Evolutionary conservation across 1,140 invertebrate genomes (phyloP).

Genomic region (Thaumatotibia leucotreta): DNA sequence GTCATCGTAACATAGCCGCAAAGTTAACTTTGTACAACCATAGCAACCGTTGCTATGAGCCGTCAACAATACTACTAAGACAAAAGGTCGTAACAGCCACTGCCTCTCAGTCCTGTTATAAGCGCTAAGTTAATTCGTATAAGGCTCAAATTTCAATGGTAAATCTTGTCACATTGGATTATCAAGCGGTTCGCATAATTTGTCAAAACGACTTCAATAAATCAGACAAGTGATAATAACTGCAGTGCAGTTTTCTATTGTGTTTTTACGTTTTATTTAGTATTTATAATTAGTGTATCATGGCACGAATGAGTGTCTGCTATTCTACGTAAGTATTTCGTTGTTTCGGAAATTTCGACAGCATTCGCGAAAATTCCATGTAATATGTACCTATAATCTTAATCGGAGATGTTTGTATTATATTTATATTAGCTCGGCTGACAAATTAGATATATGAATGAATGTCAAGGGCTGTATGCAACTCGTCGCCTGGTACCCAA

Average conservation of each 20-base stretch:
- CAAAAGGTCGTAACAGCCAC: neutral
- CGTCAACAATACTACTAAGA: neutral
- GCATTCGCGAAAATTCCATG: no score
- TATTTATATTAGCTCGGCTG: no score
- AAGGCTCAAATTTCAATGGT: neutral
- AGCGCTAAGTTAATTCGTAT: neutral
- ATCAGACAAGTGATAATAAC: neutral
- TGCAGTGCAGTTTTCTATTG: neutral
- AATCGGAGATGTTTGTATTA: constrained; percentile 23
- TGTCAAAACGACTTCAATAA: neutral
- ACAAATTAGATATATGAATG: no score
- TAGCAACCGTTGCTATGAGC: neutral
- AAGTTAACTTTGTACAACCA: neutral
- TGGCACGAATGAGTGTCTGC: neutral
- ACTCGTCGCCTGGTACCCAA: no score
- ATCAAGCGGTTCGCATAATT: neutral
- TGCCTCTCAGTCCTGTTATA: neutral
- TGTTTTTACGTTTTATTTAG: neutral
- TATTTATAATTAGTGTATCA: neutral
- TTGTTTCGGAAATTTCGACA: no score
- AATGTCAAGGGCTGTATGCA: no score
- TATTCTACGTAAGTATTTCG: neutral
- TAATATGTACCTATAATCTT: constrained; percentile 16
- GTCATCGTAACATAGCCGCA: neutral
- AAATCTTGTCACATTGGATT: neutral